Percentiles rank a stretch among this genome's conserved stretches.
Evolutionary conservation across 2,797 vertebrate genomes (phyloP).

Genomic region (Agapornis canus): DNA sequence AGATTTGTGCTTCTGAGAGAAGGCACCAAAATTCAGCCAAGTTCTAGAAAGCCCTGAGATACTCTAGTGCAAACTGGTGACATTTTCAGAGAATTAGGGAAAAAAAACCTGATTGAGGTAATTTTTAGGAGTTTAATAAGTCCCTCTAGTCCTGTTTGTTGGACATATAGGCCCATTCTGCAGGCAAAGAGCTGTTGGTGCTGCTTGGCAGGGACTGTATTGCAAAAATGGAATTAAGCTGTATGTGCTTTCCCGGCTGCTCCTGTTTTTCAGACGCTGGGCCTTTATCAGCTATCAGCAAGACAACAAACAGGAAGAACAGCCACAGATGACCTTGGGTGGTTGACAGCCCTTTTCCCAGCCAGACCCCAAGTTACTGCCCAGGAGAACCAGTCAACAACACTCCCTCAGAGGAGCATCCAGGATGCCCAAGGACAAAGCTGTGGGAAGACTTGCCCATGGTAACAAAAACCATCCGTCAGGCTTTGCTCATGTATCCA

Average conservation of each 20-base stretch:
- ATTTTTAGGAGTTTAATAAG: slow-evolving; percentile 2
- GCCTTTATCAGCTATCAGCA: slow-evolving; percentile 36
- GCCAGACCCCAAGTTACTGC: not conserved
- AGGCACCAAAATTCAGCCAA: not conserved
- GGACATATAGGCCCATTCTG: not conserved
- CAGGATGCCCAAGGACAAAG: not conserved
- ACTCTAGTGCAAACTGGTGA: not conserved
- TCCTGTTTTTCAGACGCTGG: not conserved
- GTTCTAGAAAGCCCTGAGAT: not conserved
- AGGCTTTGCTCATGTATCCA: not conserved
- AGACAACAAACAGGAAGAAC: not conserved
- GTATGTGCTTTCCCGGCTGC: not conserved
- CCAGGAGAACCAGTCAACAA: not conserved
- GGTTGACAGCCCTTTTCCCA: slow-evolving; percentile 1
- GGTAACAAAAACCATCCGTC: not conserved
- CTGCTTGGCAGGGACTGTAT: not conserved
- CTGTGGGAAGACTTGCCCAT: not conserved
- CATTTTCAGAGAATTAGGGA: slow-evolving; percentile 1
- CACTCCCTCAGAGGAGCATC: not conserved
- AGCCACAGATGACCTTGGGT: slow-evolving; percentile 20
- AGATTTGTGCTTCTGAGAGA: not conserved
- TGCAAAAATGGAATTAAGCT: not conserved
- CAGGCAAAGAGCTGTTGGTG: not conserved
- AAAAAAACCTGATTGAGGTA: not conserved
- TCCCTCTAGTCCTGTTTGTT: not conserved